phyloP scores from a whole-genome alignment of 2,797 vertebrate species.

The Spinus olivaceus region DNA sequence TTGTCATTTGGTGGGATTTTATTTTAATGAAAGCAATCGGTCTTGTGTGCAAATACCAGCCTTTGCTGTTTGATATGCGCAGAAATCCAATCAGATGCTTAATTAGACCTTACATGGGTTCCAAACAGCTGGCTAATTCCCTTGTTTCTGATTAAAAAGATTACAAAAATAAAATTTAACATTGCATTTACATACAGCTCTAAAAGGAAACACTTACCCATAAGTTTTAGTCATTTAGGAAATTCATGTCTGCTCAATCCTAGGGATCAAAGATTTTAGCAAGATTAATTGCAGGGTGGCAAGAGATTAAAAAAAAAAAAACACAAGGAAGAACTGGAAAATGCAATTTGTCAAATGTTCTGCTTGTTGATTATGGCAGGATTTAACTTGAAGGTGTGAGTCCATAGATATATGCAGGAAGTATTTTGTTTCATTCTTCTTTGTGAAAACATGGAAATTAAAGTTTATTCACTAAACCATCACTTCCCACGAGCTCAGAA shows the following conservation, averaged over 20 bases:
- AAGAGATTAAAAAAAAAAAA: background rate
- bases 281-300: slow-evolving; percentile 22
- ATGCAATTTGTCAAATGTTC: slow-evolving; percentile 26
- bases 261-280: slow-evolving; percentile 49
- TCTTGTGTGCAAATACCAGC: slow-evolving; percentile 73
- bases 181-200: slow-evolving; percentile 85
- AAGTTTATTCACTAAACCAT: background rate
- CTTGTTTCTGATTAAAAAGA: slow-evolving; percentile 95
- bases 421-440: background rate
- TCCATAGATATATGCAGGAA: background rate
- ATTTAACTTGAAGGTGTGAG: background rate
- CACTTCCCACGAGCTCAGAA: background rate
- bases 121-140: slow-evolving; percentile 96
- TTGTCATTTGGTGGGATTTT: slow-evolving; percentile 62
- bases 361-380: background rate
- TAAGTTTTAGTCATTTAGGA: slow-evolving; percentile 68
- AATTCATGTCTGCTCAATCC: slow-evolving; percentile 21
- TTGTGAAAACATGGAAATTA: background rate
- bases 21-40: slow-evolving; percentile 72
- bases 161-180: slow-evolving; percentile 95
- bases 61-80: slow-evolving; percentile 80
- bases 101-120: slow-evolving; percentile 95
- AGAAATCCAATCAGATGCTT: slow-evolving; percentile 96
- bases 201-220: slow-evolving; percentile 76
- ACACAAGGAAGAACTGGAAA: background rate